Evolutionary conservation across 2,888 invertebrate genomes (phyloP), one percentile per base, ranked within the genome.

Genomic region (Temnothorax unifasciatus): DNA sequence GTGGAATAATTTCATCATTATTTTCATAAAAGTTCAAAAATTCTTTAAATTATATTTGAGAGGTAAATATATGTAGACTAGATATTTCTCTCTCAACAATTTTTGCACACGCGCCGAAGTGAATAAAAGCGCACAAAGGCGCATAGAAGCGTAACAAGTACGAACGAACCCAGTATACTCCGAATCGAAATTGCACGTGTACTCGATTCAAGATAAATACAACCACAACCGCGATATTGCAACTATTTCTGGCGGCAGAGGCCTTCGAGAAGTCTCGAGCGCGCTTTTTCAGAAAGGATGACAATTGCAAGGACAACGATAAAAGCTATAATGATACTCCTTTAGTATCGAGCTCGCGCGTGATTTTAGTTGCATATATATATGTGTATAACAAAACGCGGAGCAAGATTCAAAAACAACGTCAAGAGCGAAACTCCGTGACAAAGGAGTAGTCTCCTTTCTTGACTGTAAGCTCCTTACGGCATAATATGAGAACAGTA

Each of bases 401-500:
- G 4, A 34, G 18, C 18, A 47, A 25, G 3, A 18, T 73, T 81
- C 25, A 47, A 81, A 81, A 73, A 47, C 25, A 81, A 59, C 38
- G 59, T 81, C 34, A 47, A 73, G 25, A 71, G 13, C 21, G n/a
- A 69, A 71, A 47, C 9, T 73, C 38, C 59, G 21, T 38, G 47
- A 61, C 38, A 73, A 81, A 59, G 47, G 13, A 41, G 29, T 79
- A 41, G 29, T 79, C 57, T 71, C 66, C 29, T 38, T 64, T 21
- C 41, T 69, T 6, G 6, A 18, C n/a, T 34, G 18, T 79, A 81
- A 81, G 25, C 79, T 50, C 25, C 79, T 79, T 73, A 79, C 25
- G 11, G 25, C 29, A 50, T 79, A 71, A 77, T 77, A 73, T 38
- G 25, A 81, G 57, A 73, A 73, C 34, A 59, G 21, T 57, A 18